phyloP scores from a whole-genome alignment of 2,888 invertebrate species.

The Archips xylosteana region DNA sequence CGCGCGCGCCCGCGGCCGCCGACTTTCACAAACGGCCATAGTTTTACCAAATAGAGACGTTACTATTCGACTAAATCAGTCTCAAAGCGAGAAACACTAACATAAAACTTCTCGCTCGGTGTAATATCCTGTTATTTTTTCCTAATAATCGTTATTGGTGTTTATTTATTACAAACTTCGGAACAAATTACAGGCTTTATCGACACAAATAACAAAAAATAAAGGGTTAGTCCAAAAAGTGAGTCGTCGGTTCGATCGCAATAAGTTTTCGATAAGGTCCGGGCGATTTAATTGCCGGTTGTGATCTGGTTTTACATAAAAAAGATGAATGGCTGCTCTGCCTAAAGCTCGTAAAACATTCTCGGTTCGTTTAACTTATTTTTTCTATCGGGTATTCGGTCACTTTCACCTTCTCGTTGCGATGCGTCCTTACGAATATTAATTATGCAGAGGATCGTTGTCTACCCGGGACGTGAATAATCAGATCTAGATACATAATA shows the following conservation, averaged over 20 bases:
- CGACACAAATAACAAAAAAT: constrained; percentile 74
- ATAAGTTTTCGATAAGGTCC: constrained; percentile 85
- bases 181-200: constrained; percentile 84
- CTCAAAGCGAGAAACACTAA: constrained; percentile 69
- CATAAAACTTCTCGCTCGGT: constrained; percentile 72
- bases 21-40: constrained; percentile 74
- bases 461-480: constrained; percentile 65
- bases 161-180: constrained; percentile 84
- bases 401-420: constrained; percentile 79
- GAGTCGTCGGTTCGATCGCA: constrained; percentile 83
- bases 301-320: constrained; percentile 85
- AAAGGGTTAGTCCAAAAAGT: constrained; percentile 85
- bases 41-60: constrained; percentile 81
- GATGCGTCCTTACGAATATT: constrained; percentile 61
- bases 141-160: constrained; percentile 85
- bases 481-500: constrained; percentile 75
- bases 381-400: constrained; percentile 72
- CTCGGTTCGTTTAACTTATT: constrained; percentile 73
- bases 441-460: constrained; percentile 70
- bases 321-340: constrained; percentile 81
- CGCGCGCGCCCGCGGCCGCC: constrained; percentile 70
- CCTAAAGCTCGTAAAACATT: constrained; percentile 78
- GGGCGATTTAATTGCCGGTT: constrained; percentile 85
- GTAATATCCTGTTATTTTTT: constrained; percentile 85
- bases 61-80: constrained; percentile 75